Base-by-base conservation (phyloP, 2,888 invertebrate genomes). In the Sympetrum striolatum region DNA sequence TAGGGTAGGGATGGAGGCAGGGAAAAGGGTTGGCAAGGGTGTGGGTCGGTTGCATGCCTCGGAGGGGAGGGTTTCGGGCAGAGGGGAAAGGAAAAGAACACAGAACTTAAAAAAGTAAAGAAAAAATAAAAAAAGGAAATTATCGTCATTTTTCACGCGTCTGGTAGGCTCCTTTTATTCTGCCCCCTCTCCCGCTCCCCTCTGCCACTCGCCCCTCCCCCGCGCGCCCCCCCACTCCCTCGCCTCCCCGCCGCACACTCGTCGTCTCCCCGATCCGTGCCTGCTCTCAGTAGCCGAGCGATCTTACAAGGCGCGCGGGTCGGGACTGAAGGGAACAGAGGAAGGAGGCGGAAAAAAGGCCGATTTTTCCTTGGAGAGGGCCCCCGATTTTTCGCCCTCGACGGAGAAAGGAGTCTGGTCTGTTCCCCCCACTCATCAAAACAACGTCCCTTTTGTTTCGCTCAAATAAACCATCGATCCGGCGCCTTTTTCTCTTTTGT, bases 81-180 rank as follows among this genome's bases (percentile, higher is more conserved):
- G 58, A 82, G 37, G 58, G 58, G 31, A 35, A 35, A 86, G 86
- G 86, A 60, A 86, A 86, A 86, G 86, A 86, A 86, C 60, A 86
- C 86, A 86, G 86, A 86, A 58, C 86, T 86, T 37, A 25, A 53
- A 82, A 82, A 82, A 53, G 82, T 53, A 53, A 44, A 60, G 37
- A 60, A 60, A 60, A 60, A 60, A 60, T 60, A 35, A 86, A 86
- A 86, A 86, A 86, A 86, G 86, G 25, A 86, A 86, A 86, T 86
- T 86, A 86, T 86, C 86, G 86, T 86, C 86, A 86, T 86, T 86
- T 86, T 86, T 86, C 86, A 86, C 86, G 86, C 86, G 86, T 86
- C 86, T 86, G 86, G 35, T 86, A 58, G 53, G 82, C 53, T 48
- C 25, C 82, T 82, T 82, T 58, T 82, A 39, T 82, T 82, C 25